Percentiles rank a stretch among this genome's conserved stretches.
Evolutionary conservation across 2,888 invertebrate genomes (phyloP).

Genomic region (Oegoconia quadripuncta): DNA sequence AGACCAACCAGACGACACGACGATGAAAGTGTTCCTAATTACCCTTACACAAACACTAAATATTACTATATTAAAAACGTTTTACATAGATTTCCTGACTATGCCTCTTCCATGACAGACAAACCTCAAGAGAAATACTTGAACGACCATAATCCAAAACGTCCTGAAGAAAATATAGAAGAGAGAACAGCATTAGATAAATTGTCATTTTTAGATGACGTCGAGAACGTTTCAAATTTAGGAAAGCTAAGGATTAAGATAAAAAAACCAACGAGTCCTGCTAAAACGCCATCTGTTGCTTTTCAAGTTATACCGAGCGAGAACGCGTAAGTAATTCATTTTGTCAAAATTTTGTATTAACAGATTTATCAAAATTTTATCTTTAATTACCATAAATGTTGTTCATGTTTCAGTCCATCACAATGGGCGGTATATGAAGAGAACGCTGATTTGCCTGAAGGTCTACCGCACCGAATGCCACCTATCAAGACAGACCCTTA

Average conservation of each 20-base stretch:
- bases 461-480: constrained; percentile 53
- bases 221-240: constrained; percentile 32
- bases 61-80: constrained; percentile 69
- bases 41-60: constrained; percentile 42
- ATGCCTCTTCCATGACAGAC: constrained; percentile 25
- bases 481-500: constrained; percentile 56
- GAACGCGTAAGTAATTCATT: constrained; percentile 51
- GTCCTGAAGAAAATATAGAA: constrained; percentile 40
- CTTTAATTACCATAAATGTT: not conserved
- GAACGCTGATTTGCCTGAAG: constrained; percentile 47
- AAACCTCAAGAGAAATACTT: constrained; percentile 24
- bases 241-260: constrained; percentile 32
- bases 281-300: constrained; percentile 64
- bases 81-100: constrained; percentile 57
- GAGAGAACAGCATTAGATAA: constrained; percentile 55
- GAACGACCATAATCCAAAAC: constrained; percentile 33
- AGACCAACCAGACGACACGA: constrained; percentile 66
- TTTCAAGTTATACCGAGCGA: constrained; percentile 75
- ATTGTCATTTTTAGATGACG: constrained; percentile 42
- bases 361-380: not conserved
- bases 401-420: constrained; percentile 53
- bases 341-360: not conserved
- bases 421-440: constrained; percentile 73
- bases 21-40: constrained; percentile 35
- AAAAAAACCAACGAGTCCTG: constrained; percentile 44